Percentiles rank a stretch among this genome's conserved stretches.
These are phyloP conservation scores for Columba livia DNA, from an alignment of 2,113 vertebrate species.

Conservation along the genomic window DNA sequence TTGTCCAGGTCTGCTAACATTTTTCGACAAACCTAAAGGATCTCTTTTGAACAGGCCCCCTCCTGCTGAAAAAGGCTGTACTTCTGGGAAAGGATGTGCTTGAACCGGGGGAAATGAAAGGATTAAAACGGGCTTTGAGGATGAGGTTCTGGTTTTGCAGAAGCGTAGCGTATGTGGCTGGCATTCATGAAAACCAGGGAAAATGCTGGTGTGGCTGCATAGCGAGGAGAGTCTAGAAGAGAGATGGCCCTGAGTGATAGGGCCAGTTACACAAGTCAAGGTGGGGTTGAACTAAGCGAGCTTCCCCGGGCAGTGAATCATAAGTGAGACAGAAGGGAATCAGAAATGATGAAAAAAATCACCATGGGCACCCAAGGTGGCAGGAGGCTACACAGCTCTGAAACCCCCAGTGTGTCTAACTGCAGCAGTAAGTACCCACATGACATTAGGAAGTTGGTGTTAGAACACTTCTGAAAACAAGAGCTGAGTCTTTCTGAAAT, in stretches of 20 bases:
- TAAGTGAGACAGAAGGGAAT: not conserved
- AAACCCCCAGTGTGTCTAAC: not conserved
- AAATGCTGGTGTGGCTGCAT: fast-evolving
- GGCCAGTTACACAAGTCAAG: not conserved
- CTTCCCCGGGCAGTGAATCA: not conserved
- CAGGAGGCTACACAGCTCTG: not conserved
- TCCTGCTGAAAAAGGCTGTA: not conserved
- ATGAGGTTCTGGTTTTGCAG: not conserved
- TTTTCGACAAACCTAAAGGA: not conserved
- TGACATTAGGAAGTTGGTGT: fast-evolving
- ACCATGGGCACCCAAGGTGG: not conserved
- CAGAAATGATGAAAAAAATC: not conserved
- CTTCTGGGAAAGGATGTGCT: not conserved
- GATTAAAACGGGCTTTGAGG: not conserved
- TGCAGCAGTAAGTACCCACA: not conserved
- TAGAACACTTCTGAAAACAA: not conserved
- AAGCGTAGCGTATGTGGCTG: not conserved
- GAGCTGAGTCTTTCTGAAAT: not conserved
- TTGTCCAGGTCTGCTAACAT: not conserved
- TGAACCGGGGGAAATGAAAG: not conserved
- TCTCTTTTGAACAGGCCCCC: not conserved
- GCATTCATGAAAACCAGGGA: not conserved
- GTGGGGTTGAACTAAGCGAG: not conserved
- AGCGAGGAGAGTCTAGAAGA: not conserved
- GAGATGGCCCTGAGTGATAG: not conserved